Base-by-base conservation (phyloP, 30 jellyfish, hydroid and myxozoan species). In the Phacellophora camtschatica region DNA sequence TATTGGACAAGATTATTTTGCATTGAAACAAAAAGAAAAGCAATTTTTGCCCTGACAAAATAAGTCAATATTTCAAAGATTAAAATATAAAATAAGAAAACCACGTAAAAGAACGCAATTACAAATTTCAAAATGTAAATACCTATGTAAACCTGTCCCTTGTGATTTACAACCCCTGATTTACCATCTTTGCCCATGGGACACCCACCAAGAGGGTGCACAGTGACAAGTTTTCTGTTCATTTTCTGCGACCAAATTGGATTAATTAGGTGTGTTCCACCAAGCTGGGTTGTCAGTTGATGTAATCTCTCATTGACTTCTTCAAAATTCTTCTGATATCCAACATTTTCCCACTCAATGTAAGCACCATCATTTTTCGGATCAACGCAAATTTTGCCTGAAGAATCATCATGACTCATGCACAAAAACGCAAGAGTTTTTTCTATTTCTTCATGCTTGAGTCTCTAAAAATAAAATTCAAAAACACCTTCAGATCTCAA, bases 151-250 rank as follows among this genome's bases (percentile, higher is more conserved):
- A 75, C 79, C 37, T 75, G 66, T 9, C 88, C 88, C 55, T 54
- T 75, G 18, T 75, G 88, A 25, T 75, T 75, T 13, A 75, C 82
- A 33, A 75, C 88, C 7, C 88, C 88, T 5, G 29, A 16, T 15
- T 22, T 13, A 10, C 88, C 88, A 56, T 37, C 22, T 12, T 24
- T 29, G 7, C 66, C 88, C 88, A 75, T 75, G 39, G 80, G 65
- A 34, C 88, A 75, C 24, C 88, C 88, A 7, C 88, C 88, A 13
- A 75, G 49, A 55, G 88, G 88, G 48, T 75, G 88, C 8, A 57
- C 88, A 34, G 88, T 36, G 51, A 56, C 66, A 19, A 75, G 63
- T 31, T 55, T 15, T 24, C 56, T 75, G 19, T 23, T 49, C 48
- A 75, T 22, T 22, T 19, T 10, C 4, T 56, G 67, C 11, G 83